These are phyloP conservation scores for Etheostoma spectabile DNA, from an alignment of 2,113 vertebrate species.

Conservation along the genomic window DNA sequence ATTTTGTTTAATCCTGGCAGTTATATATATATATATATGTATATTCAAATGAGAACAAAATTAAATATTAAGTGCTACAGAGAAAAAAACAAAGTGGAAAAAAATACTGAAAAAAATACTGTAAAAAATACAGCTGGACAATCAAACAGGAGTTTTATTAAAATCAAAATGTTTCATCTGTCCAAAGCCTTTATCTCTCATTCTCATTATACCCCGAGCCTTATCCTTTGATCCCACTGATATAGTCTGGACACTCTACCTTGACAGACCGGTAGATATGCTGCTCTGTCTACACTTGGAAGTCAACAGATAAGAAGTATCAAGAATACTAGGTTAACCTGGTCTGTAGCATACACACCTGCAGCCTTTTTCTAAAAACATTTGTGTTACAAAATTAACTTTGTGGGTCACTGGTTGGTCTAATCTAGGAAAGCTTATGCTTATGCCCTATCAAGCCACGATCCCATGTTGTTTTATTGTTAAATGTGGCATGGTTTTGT, in stretches of 20 bases:
- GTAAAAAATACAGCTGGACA: slow-evolving; percentile 14
- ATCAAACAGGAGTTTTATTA: slow-evolving; percentile 44
- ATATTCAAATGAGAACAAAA: slow-evolving; percentile 42
- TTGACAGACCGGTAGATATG: slow-evolving; percentile 38
- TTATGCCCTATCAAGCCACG: slow-evolving; percentile 38
- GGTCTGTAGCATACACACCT: slow-evolving; percentile 28
- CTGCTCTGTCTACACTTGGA: slow-evolving; percentile 39
- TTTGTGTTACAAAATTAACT: slow-evolving; percentile 25
- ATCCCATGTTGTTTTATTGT: slow-evolving; percentile 35
- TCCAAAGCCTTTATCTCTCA: slow-evolving; percentile 35
- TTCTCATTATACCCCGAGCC: slow-evolving; percentile 45
- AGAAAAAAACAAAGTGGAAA: not conserved
- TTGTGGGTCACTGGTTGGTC: slow-evolving; percentile 29
- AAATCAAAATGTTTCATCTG: slow-evolving; percentile 38
- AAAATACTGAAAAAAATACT: slow-evolving; percentile 7
- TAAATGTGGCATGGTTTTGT: slow-evolving; percentile 6
- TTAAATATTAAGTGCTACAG: slow-evolving; percentile 45
- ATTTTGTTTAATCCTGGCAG: slow-evolving; percentile 69
- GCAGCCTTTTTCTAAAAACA: slow-evolving; percentile 40
- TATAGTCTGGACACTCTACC: slow-evolving; percentile 48
- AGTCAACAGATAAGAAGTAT: slow-evolving; percentile 27
- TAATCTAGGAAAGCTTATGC: slow-evolving; percentile 49
- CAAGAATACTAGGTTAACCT: slow-evolving; percentile 3
- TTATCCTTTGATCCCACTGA: slow-evolving; percentile 59
- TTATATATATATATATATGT: slow-evolving; percentile 1